phyloP scores from a whole-genome alignment of 2,888 invertebrate species.

The Folsomia manolachei region DNA sequence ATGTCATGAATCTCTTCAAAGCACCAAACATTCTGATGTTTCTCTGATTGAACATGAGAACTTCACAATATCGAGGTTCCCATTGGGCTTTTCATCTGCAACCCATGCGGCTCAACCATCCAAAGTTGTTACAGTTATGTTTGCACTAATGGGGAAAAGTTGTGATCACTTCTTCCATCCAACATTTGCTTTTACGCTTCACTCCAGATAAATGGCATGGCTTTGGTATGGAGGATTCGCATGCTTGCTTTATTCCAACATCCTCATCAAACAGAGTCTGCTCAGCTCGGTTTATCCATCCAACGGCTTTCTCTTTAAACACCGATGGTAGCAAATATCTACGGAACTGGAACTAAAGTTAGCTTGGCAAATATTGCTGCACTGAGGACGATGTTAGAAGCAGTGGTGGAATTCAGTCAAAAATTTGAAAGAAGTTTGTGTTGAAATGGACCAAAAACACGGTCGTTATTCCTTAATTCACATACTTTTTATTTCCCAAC shows the following conservation, averaged over 20 bases:
- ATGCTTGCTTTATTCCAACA: no score
- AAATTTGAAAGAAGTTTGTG: not conserved
- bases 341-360: not conserved
- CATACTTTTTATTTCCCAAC: constrained; percentile 14
- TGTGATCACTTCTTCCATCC: constrained; percentile 9
- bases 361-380: not conserved
- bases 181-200: constrained; percentile 4
- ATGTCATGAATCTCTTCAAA: not conserved
- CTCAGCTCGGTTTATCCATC: no score
- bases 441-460: constrained; percentile 18
- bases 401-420: not conserved
- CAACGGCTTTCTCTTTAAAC: not conserved
- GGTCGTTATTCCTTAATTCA: constrained; percentile 20
- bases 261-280: no score
- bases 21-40: not conserved
- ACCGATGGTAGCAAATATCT: not conserved
- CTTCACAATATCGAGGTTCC: not conserved
- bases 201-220: not conserved
- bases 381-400: not conserved
- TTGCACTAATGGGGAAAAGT: constrained; percentile 10
- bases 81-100: not conserved
- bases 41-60: not conserved
- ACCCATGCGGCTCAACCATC: not conserved
- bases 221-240: no score
- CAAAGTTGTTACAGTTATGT: not conserved